These are phyloP conservation scores for Epinotia ramella DNA, from an alignment of 2,888 invertebrate genomes.

Conservation along the genomic window DNA sequence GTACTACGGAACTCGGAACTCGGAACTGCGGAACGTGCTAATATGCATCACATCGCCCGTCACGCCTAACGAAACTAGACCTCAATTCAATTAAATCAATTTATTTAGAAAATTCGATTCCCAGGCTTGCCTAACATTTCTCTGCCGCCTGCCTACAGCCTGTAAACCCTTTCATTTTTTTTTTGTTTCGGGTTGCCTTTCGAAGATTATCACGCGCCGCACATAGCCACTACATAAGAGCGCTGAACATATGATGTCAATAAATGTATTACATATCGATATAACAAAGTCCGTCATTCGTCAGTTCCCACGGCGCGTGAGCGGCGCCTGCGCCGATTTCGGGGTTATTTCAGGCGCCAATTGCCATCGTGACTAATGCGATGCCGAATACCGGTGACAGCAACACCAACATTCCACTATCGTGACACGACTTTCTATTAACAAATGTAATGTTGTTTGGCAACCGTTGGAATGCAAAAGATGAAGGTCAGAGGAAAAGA, in stretches of 20 bases:
- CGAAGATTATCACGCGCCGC: too few relatives aligned
- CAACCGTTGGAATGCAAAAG: conserved; percentile 11
- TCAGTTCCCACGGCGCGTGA: background rate
- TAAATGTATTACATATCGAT: conserved; percentile 2
- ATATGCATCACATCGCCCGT: too few relatives aligned
- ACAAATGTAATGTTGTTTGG: conserved; percentile 9
- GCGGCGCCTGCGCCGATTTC: background rate
- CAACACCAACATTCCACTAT: conserved; percentile 26
- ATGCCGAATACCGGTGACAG: conserved; percentile 25
- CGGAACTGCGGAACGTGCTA: too few relatives aligned
- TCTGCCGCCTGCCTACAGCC: too few relatives aligned
- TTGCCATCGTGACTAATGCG: conserved; percentile 31
- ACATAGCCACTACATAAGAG: too few relatives aligned
- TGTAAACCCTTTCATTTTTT: too few relatives aligned
- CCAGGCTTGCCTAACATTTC: too few relatives aligned
- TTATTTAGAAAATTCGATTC: too few relatives aligned
- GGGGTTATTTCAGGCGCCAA: conserved; percentile 46
- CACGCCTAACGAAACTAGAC: too few relatives aligned
- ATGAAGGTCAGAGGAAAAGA: conserved; percentile 26
- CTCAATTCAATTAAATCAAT: too few relatives aligned
- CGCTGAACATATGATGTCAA: background rate
- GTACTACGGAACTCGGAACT: too few relatives aligned
- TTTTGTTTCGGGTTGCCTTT: too few relatives aligned
- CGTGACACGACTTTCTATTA: conserved; percentile 33
- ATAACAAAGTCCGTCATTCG: background rate